phyloP scores from a whole-genome alignment of 2,113 vertebrate genomes.

The Epinephelus cyanopodus region DNA sequence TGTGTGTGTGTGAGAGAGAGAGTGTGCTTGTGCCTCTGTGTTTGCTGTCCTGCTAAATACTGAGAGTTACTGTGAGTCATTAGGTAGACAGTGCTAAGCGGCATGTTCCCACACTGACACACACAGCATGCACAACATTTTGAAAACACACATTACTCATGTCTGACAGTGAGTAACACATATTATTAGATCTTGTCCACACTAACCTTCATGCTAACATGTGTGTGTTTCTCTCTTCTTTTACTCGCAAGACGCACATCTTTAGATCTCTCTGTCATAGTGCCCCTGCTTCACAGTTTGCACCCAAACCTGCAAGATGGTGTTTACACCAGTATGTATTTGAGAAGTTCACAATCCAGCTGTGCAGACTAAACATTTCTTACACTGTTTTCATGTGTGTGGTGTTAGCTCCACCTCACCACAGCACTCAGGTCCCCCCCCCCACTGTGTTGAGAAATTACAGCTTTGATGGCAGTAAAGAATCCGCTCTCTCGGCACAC shows the following conservation, averaged over 20 bases:
- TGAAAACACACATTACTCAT: constrained; percentile 55
- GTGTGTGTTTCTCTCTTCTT: not conserved
- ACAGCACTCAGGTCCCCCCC: not conserved
- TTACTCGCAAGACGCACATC: constrained; percentile 9
- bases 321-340: constrained; percentile 69
- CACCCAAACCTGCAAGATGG: constrained; percentile 34
- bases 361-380: constrained; percentile 83
- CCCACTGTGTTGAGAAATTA: constrained; percentile 37
- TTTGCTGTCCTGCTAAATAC: constrained; percentile 63
- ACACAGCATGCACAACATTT: constrained; percentile 7
- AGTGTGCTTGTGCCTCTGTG: constrained; percentile 33
- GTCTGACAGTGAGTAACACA: constrained; percentile 41
- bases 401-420: constrained; percentile 52
- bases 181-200: constrained; percentile 50
- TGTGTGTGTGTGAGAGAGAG: constrained; percentile 33
- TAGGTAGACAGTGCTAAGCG: constrained; percentile 53
- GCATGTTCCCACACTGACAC: constrained; percentile 3
- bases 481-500: constrained; percentile 23
- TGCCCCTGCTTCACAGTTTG: constrained; percentile 51
- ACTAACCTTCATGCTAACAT: not conserved
- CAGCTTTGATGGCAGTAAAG: constrained; percentile 32
- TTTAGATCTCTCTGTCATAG: constrained; percentile 45
- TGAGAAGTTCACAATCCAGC: constrained; percentile 67
- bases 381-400: constrained; percentile 55
- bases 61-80: constrained; percentile 62